phyloP scores from a whole-genome alignment of 2,797 vertebrate species.

The Prunella strophiata region DNA sequence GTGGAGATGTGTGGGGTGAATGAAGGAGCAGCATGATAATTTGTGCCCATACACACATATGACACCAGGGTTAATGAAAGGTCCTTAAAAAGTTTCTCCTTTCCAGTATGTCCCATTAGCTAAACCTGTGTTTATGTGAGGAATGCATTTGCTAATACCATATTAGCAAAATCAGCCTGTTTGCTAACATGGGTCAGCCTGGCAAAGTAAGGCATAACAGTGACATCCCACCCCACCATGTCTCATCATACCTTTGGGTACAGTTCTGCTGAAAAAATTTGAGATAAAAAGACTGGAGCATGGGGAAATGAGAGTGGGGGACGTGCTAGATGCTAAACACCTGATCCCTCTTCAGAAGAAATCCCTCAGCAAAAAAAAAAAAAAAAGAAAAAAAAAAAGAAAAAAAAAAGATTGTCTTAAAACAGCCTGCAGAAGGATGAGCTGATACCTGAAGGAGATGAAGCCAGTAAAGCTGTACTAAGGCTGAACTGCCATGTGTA shows the following conservation, averaged over 20 bases:
- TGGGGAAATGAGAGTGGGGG: background rate
- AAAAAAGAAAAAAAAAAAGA: background rate
- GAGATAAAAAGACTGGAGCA: background rate
- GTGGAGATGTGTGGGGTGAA: background rate
- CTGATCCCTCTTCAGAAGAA: conserved; percentile 25
- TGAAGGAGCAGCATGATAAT: background rate
- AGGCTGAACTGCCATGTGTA: conserved; percentile 3
- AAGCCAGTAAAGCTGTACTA: background rate
- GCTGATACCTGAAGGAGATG: conserved; percentile 37
- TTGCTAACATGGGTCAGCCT: background rate
- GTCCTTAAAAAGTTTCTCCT: background rate
- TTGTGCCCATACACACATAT: background rate
- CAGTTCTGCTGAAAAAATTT: background rate
- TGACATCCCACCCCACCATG: background rate
- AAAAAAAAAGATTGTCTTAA: conserved; percentile 16
- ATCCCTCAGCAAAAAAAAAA: background rate
- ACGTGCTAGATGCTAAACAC: background rate
- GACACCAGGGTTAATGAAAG: background rate
- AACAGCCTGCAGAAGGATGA: background rate
- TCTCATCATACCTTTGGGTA: background rate
- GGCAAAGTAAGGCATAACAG: background rate
- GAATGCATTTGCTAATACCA: background rate
- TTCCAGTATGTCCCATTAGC: background rate
- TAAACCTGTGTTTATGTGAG: background rate
- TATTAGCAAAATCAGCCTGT: background rate